A percentile compares a stretch with the other conserved stretches of the same genome.
These are phyloP conservation scores for Peromyscus leucopus DNA, from an alignment of 2,113 vertebrate genomes.

Conservation along the genomic window DNA sequence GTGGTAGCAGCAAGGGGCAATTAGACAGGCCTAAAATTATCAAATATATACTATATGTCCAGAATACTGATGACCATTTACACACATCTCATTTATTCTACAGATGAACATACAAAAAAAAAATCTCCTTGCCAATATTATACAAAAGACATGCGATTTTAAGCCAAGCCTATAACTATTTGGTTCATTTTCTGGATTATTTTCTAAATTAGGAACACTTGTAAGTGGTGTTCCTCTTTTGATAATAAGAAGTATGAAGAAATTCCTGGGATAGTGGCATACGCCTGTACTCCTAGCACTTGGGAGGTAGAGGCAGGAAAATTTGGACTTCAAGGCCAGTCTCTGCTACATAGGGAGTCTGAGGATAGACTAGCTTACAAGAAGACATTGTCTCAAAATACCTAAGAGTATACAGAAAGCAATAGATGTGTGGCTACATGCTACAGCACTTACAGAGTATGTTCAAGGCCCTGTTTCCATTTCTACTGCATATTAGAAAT, in stretches of 20 bases:
- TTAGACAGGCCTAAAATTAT: neutral
- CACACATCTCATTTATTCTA: neutral
- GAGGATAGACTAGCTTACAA: neutral
- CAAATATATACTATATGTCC: neutral
- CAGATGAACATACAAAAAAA: neutral
- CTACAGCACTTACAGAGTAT: too few species aligned
- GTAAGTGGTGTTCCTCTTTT: neutral
- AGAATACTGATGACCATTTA: neutral
- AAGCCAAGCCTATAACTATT: neutral
- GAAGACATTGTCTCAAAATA: neutral
- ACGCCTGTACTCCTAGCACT: neutral
- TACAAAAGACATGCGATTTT: neutral
- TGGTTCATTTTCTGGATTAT: neutral
- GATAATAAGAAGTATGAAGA: neutral
- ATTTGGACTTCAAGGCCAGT: neutral
- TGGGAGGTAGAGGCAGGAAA: neutral
- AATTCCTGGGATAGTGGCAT: neutral
- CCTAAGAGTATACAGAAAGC: neutral
- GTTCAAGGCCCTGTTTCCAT: neutral
- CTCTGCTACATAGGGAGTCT: neutral
- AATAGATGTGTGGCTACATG: neutral
- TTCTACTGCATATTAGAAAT: neutral
- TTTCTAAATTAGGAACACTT: neutral
- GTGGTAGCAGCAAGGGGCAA: neutral
- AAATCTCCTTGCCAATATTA: neutral